A percentile compares a stretch with the other conserved stretches of the same genome.
Conservation (phyloP, 1,140 invertebrate species). For the Luehdorfia chinensis region DNA sequence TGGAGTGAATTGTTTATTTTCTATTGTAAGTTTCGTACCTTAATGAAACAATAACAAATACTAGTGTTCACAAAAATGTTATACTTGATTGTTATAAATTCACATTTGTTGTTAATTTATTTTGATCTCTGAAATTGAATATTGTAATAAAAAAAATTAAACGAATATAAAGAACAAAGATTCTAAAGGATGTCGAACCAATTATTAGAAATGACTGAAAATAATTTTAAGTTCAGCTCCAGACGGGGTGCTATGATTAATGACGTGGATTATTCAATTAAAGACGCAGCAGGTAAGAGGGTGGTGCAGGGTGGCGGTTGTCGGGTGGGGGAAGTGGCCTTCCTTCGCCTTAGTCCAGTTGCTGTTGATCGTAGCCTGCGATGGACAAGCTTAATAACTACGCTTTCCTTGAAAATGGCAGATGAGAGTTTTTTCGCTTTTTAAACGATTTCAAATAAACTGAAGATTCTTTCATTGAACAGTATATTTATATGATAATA, state of each 20-base stretch:
- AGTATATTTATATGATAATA: no score
- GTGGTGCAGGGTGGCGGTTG: conserved; percentile 18
- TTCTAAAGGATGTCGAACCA: conserved; percentile 8
- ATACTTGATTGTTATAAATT: no score
- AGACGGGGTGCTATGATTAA: conserved; percentile 70
- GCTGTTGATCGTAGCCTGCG: conserved; percentile 45
- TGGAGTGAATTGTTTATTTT: conserved; percentile 15
- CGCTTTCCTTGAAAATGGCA: conserved; percentile 23
- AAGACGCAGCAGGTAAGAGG: conserved; percentile 60
- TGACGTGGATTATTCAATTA: conserved; percentile 74
- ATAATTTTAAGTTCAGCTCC: conserved; percentile 68
- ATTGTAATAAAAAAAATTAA: no score
- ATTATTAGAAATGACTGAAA: conserved; percentile 47
- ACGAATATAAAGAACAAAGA: conserved; percentile 5
- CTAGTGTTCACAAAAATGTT: no score
- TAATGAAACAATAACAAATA: no score
- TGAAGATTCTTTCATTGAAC: no score
- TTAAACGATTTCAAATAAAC: conserved; percentile 13
- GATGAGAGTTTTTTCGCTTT: conserved; percentile 26
- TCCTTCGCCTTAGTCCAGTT: conserved; percentile 32
- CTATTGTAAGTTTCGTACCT: background rate
- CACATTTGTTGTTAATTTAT: no score
- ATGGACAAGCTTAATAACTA: conserved; percentile 24
- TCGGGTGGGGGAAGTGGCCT: conserved; percentile 25
- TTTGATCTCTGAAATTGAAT: no score